Evolutionary conservation across 2,888 invertebrate species (phyloP).

Genomic region (Limnephilus rhombicus): DNA sequence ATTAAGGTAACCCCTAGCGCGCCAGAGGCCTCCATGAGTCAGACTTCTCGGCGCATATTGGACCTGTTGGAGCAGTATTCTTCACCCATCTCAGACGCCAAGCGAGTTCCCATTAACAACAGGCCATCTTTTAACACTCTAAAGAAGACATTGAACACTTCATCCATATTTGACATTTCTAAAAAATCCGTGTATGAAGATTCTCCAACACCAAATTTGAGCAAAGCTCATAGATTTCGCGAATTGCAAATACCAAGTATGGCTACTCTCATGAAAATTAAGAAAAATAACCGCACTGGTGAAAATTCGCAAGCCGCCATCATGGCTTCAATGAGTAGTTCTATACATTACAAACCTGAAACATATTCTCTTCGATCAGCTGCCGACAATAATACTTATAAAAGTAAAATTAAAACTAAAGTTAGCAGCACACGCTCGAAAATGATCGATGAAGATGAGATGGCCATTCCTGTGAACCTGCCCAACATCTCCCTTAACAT

Average conservation of each 20-base stretch:
- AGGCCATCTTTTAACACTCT: slow-evolving; percentile 67
- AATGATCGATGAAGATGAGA: slow-evolving; percentile 53
- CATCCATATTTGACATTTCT: slow-evolving; percentile 64
- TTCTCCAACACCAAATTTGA: slow-evolving; percentile 65
- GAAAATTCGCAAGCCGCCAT: slow-evolving; percentile 60
- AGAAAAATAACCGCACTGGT: slow-evolving; percentile 69
- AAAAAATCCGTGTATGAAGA: slow-evolving; percentile 45
- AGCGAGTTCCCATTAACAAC: slow-evolving; percentile 78
- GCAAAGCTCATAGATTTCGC: slow-evolving; percentile 67
- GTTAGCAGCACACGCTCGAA: slow-evolving; percentile 40
- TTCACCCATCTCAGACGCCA: slow-evolving; percentile 81
- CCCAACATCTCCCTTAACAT: slow-evolving; percentile 56
- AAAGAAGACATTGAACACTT: slow-evolving; percentile 68
- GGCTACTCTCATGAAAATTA: slow-evolving; percentile 80
- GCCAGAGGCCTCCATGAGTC: slow-evolving; percentile 73
- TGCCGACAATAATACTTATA: slow-evolving; percentile 41
- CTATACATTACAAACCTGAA: slow-evolving; percentile 53
- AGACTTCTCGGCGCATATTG: slow-evolving; percentile 82
- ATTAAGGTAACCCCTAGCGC: slow-evolving; percentile 55
- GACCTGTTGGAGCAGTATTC: slow-evolving; percentile 83
- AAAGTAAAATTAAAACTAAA: slow-evolving; percentile 57
- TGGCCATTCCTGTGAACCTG: slow-evolving; percentile 52
- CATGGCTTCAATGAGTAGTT: slow-evolving; percentile 63
- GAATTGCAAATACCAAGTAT: slow-evolving; percentile 81
- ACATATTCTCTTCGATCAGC: slow-evolving; percentile 37